Conservation (phyloP, 2,888 invertebrate genomes). For the Alcis repandata region DNA sequence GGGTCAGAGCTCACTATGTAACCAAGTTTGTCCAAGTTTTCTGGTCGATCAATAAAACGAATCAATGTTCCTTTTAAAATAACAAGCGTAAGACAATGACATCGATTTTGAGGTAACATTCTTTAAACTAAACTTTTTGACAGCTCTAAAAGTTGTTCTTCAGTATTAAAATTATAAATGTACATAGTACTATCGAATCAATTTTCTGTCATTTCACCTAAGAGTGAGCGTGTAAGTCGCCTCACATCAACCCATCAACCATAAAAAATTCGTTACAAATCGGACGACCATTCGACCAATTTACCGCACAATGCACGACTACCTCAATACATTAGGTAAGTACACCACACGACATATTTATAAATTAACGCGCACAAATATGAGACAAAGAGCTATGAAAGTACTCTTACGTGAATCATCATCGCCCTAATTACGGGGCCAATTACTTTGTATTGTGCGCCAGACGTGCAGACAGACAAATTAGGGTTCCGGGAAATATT, state of each 20-base stretch:
- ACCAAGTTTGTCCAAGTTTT: background rate
- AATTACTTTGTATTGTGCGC: constrained; percentile 56
- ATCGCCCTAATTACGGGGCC: constrained; percentile 59
- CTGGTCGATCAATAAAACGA: background rate
- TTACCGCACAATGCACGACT: constrained; percentile 1
- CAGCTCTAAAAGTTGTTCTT: too few relatives aligned
- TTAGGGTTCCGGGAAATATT: constrained; percentile 45
- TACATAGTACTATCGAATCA: too few relatives aligned
- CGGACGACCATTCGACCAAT: background rate
- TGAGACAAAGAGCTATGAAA: constrained; percentile 61
- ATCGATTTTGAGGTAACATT: too few relatives aligned
- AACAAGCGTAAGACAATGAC: background rate
- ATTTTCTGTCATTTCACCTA: too few relatives aligned
- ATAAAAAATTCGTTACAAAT: background rate
- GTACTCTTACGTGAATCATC: constrained; percentile 60
- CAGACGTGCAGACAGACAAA: constrained; percentile 57
- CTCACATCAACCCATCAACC: background rate
- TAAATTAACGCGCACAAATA: constrained; percentile 47
- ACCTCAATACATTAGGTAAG: constrained; percentile 4
- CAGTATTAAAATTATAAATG: too few relatives aligned
- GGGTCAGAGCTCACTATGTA: constrained; percentile 7
- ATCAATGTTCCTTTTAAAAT: background rate
- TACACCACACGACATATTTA: constrained; percentile 48
- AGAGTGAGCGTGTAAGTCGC: too few relatives aligned
- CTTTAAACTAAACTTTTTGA: too few relatives aligned